Conservation (phyloP, 2,888 invertebrate species). For the Lasius platythorax region DNA sequence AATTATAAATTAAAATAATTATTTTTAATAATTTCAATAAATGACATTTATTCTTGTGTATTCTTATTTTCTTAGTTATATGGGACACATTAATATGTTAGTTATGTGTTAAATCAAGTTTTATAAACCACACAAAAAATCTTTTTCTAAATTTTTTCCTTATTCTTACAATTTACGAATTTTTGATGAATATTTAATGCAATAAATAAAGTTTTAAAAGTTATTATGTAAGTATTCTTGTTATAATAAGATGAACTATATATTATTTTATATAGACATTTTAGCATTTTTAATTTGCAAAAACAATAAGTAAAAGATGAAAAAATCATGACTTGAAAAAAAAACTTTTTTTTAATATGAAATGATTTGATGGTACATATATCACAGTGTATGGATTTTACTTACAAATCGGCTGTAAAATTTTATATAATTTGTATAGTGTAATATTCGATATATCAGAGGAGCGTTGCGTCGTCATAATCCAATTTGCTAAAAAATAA, state of each 20-base stretch:
- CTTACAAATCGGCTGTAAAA: constrained; percentile 68
- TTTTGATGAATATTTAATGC: constrained; percentile 24
- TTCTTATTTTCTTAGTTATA: constrained; percentile 1
- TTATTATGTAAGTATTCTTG: neutral
- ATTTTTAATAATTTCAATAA: neutral
- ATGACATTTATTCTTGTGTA: neutral
- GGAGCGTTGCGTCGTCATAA: constrained; percentile 67
- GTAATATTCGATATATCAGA: constrained; percentile 72
- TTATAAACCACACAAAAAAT: neutral
- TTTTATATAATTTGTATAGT: constrained; percentile 77
- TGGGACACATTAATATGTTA: neutral
- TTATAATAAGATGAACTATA: neutral
- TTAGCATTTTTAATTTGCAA: neutral
- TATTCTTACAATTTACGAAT: constrained; percentile 34
- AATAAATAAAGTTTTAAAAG: neutral
- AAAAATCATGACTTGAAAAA: neutral
- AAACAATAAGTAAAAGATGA: neutral
- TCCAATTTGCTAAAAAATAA: constrained; percentile 74
- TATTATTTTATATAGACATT: neutral
- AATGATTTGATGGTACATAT: constrained; percentile 4
- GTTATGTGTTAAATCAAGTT: neutral
- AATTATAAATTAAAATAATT: neutral
- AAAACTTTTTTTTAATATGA: neutral
- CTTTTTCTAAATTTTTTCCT: constrained; percentile 3
- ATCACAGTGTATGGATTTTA: constrained; percentile 8